phyloP scores from a whole-genome alignment of 2,113 vertebrate genomes.

The Morphnarchus princeps region DNA sequence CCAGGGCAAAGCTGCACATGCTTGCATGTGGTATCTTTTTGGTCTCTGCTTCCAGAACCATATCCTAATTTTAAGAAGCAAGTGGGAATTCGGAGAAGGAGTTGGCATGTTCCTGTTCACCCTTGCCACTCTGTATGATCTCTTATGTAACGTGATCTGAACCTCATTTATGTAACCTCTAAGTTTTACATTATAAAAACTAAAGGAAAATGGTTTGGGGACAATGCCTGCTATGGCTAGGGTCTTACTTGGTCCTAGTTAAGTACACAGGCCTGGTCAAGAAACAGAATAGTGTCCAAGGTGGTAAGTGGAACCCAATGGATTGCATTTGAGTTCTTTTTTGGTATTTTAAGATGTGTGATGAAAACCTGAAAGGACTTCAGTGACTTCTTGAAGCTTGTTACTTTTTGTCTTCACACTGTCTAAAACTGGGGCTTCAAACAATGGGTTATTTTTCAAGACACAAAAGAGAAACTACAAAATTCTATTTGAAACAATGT shows the following conservation, averaged over 20 bases:
- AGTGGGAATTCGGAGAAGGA: neutral
- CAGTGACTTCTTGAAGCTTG: neutral
- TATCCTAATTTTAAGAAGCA: neutral
- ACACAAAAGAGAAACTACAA: neutral
- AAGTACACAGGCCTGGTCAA: neutral
- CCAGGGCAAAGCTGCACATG: neutral
- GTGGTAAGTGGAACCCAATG: neutral
- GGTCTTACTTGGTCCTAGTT: neutral
- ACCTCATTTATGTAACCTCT: neutral
- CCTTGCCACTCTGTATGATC: neutral
- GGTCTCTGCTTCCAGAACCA: neutral
- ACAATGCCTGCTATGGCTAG: neutral
- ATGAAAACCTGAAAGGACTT: neutral
- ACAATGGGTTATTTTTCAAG: neutral
- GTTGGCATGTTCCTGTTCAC: neutral
- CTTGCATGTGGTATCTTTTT: neutral
- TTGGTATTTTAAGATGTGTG: neutral
- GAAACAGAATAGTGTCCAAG: neutral
- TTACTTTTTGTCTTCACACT: neutral
- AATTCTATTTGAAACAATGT: neutral
- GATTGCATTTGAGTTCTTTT: neutral
- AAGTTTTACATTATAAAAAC: neutral
- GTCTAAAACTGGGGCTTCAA: neutral
- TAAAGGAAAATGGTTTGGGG: neutral
- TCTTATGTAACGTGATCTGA: rapidly evolving